Conservation (phyloP, 2,797 vertebrate species). For the Rhynchotus rufescens region DNA sequence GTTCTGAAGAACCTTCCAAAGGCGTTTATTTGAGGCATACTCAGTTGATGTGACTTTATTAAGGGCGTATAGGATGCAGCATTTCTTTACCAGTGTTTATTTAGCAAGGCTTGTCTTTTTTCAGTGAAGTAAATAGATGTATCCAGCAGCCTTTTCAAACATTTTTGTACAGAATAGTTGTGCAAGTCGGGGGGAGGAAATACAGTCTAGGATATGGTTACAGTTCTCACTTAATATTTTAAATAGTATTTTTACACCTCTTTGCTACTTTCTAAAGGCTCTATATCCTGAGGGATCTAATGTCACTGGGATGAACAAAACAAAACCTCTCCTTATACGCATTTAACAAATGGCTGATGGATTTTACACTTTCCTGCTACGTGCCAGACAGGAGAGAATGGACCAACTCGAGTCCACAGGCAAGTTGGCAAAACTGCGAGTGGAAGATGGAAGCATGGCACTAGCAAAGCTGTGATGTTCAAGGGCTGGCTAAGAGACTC, state of each 20-base stretch:
- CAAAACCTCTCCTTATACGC: neutral
- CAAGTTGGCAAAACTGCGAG: constrained; percentile 20
- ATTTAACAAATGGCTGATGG: neutral
- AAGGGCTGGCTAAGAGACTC: neutral
- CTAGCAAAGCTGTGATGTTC: neutral
- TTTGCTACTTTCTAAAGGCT: neutral
- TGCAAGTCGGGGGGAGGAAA: neutral
- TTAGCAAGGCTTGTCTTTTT: neutral
- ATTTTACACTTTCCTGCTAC: constrained; percentile 11
- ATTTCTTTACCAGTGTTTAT: neutral
- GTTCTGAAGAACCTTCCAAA: constrained; percentile 33
- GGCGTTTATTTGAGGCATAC: neutral
- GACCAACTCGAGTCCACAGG: neutral
- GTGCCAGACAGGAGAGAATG: neutral
- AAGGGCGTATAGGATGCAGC: neutral
- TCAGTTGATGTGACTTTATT: neutral
- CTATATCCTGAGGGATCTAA: neutral
- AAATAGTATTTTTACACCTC: neutral
- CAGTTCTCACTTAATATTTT: constrained; percentile 1
- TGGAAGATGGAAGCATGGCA: neutral
- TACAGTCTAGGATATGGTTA: neutral
- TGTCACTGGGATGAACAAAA: neutral
- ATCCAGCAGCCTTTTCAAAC: neutral
- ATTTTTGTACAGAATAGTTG: neutral
- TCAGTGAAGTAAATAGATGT: neutral